Conservation (phyloP, 2,888 invertebrate genomes). For the Cerastis leucographa region DNA sequence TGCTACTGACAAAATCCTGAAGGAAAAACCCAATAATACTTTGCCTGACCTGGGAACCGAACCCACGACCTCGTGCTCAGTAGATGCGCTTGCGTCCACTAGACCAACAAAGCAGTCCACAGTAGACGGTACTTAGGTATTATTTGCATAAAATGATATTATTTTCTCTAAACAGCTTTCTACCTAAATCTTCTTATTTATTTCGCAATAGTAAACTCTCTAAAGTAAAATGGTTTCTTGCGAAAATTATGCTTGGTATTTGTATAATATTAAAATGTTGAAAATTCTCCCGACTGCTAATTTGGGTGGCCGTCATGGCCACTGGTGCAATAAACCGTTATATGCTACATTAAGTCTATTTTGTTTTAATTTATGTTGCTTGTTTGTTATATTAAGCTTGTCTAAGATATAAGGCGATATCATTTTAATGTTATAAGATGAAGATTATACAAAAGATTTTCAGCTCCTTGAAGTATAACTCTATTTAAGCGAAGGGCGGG, state of each 20-base stretch:
- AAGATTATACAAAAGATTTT: slow-evolving; percentile 2
- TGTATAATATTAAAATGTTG: slow-evolving; percentile 48
- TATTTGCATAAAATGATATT: slow-evolving; percentile 28
- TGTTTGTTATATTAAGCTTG: slow-evolving; percentile 15
- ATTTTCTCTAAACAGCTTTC: slow-evolving; percentile 57
- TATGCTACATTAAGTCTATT: slow-evolving; percentile 43
- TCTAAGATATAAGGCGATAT: slow-evolving; percentile 8
- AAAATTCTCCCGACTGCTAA: slow-evolving; percentile 40
- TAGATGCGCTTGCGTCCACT: no score
- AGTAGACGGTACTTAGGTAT: not conserved
- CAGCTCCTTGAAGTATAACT: not conserved
- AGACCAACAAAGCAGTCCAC: no score
- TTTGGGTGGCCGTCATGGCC: slow-evolving; percentile 68
- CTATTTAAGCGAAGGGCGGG: no score
- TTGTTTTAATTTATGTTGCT: slow-evolving; percentile 22
- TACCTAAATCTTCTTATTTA: slow-evolving; percentile 42
- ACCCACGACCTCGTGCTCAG: no score
- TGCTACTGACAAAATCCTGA: no score
- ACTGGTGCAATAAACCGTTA: slow-evolving; percentile 63
- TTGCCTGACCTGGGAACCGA: no score
- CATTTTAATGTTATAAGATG: not conserved
- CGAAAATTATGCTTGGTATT: slow-evolving; percentile 53
- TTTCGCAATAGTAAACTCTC: slow-evolving; percentile 45
- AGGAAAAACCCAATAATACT: no score
- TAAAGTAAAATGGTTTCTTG: slow-evolving; percentile 51